Percentiles rank a stretch among this genome's conserved stretches.
These are phyloP conservation scores for Falco biarmicus DNA, from an alignment of 2,797 vertebrate genomes.

Conservation along the genomic window DNA sequence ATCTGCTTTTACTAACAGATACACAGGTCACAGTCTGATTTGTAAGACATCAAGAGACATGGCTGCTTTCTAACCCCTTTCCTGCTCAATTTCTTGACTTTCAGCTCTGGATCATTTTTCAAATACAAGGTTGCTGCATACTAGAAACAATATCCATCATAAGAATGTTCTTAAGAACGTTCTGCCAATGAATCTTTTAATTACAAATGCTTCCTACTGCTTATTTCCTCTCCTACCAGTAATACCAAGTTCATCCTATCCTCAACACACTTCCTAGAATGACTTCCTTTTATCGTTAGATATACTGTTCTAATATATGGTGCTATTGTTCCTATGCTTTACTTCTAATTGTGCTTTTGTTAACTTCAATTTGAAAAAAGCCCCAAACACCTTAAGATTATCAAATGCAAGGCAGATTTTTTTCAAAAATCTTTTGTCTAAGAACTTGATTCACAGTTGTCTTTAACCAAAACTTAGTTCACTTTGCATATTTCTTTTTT, in stretches of 20 bases:
- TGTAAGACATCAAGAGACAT: not conserved
- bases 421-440: not conserved
- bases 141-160: not conserved
- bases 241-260: not conserved
- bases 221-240: not conserved
- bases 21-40: not conserved
- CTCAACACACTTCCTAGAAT: not conserved
- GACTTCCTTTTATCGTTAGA: not conserved
- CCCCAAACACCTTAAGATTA: not conserved
- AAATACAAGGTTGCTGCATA: not conserved
- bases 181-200: not conserved
- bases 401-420: not conserved
- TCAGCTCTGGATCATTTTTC: not conserved
- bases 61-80: not conserved
- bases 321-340: not conserved
- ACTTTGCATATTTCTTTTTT: not conserved
- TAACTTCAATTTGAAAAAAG: not conserved
- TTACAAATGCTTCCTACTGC: not conserved
- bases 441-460: not conserved
- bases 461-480: not conserved
- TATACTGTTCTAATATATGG: not conserved
- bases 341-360: not conserved
- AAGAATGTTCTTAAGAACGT: not conserved
- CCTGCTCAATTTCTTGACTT: not conserved
- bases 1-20: not conserved